Evolutionary conservation across 2,888 invertebrate species (phyloP), one percentile per base, ranked within the genome.

Genomic region (Cerastis rubricosa): DNA sequence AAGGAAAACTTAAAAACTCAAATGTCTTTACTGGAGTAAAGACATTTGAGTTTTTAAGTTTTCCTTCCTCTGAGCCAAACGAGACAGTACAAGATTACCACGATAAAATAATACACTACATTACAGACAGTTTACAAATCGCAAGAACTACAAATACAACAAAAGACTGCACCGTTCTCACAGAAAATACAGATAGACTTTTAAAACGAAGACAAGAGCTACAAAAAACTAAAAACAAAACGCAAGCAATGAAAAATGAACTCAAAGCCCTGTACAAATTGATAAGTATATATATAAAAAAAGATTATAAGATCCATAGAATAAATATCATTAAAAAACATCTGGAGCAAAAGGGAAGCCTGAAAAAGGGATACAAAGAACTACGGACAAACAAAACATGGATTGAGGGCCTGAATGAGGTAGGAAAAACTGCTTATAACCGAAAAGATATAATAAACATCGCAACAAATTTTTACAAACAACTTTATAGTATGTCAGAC

Each of bases 71-170:
- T 8, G 61, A 61, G 9, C 6, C 61, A 8, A 29, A 6, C 19
- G 17, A 19, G 19, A 40, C 40, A 64, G 66, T 66, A 74, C 68
- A 74, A 8, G 29, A 74, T 9, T 67, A 45, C 63, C 45, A 69
- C 25, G 69, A 64, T 29, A 57, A 69, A 74, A 9, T 45, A 65
- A 64, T 35, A 35, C 35, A 35, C 35, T 35, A 35, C 35, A 35
- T 35, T 35, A 35, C 35, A 35, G 35, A 35, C 35, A 35, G 35
- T 35, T 35, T 35, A 35, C 35, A 35, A 35, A 35, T 35, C 35
- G 35, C 35, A 35, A 35, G 35, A 35, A 35, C 35, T 35, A 35
- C 35, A 35, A 35, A 35, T 35, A 35, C 35, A 35, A 35, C 35
- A 35, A 35, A 35, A 35, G 35, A 35, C 35, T 35, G 35, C 35